These are phyloP conservation scores for Myrmophylax atrothorax DNA, from an alignment of 2,113 vertebrate genomes.

Conservation along the genomic window DNA sequence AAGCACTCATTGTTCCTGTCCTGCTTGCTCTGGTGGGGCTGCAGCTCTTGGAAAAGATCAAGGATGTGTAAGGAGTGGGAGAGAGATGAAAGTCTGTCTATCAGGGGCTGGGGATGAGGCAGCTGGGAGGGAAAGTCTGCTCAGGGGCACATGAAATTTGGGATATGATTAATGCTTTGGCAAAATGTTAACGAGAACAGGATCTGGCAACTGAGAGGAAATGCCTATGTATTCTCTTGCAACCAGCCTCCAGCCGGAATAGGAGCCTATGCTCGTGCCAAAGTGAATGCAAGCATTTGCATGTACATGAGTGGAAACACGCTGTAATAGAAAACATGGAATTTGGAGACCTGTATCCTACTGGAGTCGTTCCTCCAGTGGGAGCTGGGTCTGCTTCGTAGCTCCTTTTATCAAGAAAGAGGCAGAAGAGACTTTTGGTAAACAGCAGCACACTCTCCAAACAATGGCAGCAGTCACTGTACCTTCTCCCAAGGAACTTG, in stretches of 20 bases:
- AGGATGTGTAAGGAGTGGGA: not conserved
- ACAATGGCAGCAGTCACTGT: accelerated
- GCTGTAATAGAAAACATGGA: not conserved
- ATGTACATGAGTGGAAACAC: not conserved
- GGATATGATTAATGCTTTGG: constrained; percentile 49
- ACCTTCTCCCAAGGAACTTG: not conserved
- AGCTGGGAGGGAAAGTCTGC: constrained; percentile 9
- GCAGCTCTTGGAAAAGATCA: not conserved
- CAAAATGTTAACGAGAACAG: not conserved
- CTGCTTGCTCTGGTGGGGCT: not conserved
- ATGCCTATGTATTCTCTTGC: not conserved
- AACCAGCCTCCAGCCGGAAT: not conserved
- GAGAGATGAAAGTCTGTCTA: constrained; percentile 13
- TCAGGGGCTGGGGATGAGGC: constrained; percentile 37
- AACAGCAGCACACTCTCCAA: not conserved
- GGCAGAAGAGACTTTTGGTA: not conserved
- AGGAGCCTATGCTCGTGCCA: not conserved
- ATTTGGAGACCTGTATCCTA: not conserved
- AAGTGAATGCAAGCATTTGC: not conserved
- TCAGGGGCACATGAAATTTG: not conserved
- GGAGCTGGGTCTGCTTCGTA: not conserved
- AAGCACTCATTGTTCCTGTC: not conserved
- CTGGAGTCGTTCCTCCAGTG: not conserved
- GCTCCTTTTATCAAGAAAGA: not conserved
- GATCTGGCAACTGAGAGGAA: constrained; percentile 33